Percentiles rank a stretch among this genome's conserved stretches.
These are phyloP conservation scores for Phortica okadai DNA, from an alignment of 2,888 invertebrate species.

Conservation along the genomic window DNA sequence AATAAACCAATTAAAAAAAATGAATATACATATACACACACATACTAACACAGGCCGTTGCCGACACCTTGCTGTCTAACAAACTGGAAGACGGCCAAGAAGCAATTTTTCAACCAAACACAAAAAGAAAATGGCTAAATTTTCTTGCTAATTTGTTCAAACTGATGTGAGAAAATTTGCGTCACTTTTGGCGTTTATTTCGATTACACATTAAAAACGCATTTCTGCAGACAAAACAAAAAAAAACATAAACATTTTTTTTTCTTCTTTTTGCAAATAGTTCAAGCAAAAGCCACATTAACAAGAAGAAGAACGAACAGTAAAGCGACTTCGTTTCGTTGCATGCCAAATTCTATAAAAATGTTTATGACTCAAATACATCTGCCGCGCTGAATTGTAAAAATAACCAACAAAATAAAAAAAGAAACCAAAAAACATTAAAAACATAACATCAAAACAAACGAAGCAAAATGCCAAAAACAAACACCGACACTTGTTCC, in stretches of 20 bases:
- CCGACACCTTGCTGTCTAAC: constrained; percentile 2
- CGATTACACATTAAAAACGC: constrained; percentile 12
- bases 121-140: not conserved
- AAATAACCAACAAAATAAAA: not conserved
- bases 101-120: not conserved
- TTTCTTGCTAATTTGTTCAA: not conserved
- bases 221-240: not conserved
- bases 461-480: not conserved
- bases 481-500: constrained; percentile 4
- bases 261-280: not conserved
- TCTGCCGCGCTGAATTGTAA: not conserved
- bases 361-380: constrained; percentile 21
- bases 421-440: not conserved
- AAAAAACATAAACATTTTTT: no score
- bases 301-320: no score
- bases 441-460: not conserved
- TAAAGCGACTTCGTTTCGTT: not conserved
- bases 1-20: no score
- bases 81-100: constrained; percentile 18
- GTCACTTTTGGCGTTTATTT: not conserved
- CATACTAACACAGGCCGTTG: no score
- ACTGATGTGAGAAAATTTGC: not conserved
- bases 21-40: no score
- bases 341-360: constrained; percentile 26
- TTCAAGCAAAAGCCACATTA: no score